These are phyloP conservation scores for Gonatopus flavifemur DNA, from an alignment of 1,140 invertebrate species.

Conservation along the genomic window DNA sequence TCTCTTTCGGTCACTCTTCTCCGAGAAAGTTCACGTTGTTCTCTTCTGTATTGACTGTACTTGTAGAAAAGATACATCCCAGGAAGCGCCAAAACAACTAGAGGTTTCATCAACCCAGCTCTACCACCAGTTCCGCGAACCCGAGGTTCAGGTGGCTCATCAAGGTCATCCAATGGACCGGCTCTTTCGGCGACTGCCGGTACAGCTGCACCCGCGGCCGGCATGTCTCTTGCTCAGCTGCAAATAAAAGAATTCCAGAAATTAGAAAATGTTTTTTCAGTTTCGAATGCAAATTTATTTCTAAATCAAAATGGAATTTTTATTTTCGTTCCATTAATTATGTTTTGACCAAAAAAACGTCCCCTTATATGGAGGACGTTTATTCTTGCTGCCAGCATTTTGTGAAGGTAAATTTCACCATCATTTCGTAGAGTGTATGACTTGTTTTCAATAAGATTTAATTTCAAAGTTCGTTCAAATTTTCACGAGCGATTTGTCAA, in stretches of 20 bases:
- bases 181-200: slow-evolving; percentile 40
- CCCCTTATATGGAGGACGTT: no score
- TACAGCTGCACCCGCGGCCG: slow-evolving; percentile 39
- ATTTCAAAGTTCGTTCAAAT: no score
- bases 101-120: slow-evolving; percentile 72
- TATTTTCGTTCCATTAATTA: no score
- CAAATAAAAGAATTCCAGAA: not conserved
- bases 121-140: slow-evolving; percentile 52
- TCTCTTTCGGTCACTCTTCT: slow-evolving; percentile 81
- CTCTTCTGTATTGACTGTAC: slow-evolving; percentile 82
- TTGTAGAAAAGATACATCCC: slow-evolving; percentile 90
- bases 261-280: no score
- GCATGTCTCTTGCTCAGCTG: slow-evolving; percentile 39
- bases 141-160: slow-evolving; percentile 48
- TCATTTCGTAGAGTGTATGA: no score
- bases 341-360: no score
- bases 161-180: slow-evolving; percentile 44
- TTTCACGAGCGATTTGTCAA: no score
- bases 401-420: no score
- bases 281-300: no score
- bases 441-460: no score
- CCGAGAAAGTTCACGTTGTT: slow-evolving; percentile 78
- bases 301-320: no score
- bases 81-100: slow-evolving; percentile 78
- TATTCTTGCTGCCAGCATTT: no score